Base-by-base conservation (phyloP, 35 echinoderm and acorn worm species). In the Ptychodera flava region DNA sequence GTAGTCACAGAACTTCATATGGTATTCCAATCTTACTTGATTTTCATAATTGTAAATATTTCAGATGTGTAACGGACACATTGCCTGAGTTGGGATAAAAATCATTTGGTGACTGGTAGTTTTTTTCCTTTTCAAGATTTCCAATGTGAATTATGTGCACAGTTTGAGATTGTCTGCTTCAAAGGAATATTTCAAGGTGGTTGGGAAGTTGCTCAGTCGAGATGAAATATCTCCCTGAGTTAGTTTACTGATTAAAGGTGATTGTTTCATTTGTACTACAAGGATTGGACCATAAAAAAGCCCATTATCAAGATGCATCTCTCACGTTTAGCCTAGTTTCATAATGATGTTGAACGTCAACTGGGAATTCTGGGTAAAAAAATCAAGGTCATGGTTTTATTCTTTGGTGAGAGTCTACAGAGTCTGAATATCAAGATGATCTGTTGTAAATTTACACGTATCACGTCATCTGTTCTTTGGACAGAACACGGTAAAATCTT, bases 41-140 rank as follows among this genome's bases (percentile, higher is more conserved):
- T n/a, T n/a, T n/a, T n/a, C n/a, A n/a, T n/a, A n/a, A n/a, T 64
- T 64, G 45, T 64, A 64, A 64, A 64, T 64, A 64, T 64, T 64
- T 64, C 45, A 64, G 45, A 64, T 22, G 45, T 64, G 45, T 64
- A 12, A 22, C 22, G 45, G 45, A 64, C 45, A 22, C 22, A 22
- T 22, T 22, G n/a, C 45, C 45, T 64, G 45, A 64, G 45, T n/a
- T 64, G 45, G 45, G 45, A 64, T 64, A 64, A 64, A 64, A 22
- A 64, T 64, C 6, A 64, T 22, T 64, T 64, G 45, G 22, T 64
- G n/a, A 64, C 45, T 64, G 45, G 22, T 64, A 6, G 22, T 64
- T 64, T 22, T 64, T 64, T 22, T 12, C 45, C 22, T n/a, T n/a
- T n/a, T n/a, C n/a, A n/a, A n/a, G n/a, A n/a, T n/a, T n/a, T n/a